Evolutionary conservation across 1,140 invertebrate genomes (phyloP).

Genomic region (Drosophila willistoni): DNA sequence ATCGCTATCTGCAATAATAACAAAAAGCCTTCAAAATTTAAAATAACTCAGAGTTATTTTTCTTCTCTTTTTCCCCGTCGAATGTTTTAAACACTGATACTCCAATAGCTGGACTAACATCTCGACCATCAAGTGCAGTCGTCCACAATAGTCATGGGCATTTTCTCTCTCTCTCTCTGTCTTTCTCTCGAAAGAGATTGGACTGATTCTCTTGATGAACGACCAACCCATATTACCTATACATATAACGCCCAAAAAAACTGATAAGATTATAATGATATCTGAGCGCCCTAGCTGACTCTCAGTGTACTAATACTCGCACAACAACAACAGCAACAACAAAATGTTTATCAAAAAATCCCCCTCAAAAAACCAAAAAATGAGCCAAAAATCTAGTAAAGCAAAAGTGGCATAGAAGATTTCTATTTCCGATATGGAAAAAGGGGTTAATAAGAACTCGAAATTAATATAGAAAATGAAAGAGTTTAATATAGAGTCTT

Average conservation of each 20-base stretch:
- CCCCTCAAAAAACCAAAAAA: not conserved
- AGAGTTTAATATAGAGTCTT: too few species aligned
- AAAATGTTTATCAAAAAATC: slow-evolving; percentile 5
- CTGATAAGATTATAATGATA: slow-evolving; percentile 56
- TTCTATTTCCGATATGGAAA: too few species aligned
- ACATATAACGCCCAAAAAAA: not conserved
- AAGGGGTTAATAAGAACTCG: too few species aligned
- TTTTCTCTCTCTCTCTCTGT: slow-evolving; percentile 4
- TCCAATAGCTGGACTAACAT: slow-evolving; percentile 15
- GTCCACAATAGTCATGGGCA: not conserved
- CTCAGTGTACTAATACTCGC: slow-evolving; percentile 46
- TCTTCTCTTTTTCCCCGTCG: not conserved
- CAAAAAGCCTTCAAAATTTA: not conserved
- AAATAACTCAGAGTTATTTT: not conserved
- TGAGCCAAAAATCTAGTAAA: slow-evolving; percentile 12
- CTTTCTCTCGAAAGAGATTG: too few species aligned
- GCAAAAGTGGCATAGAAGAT: not conserved
- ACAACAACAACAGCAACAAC: not conserved
- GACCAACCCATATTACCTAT: not conserved
- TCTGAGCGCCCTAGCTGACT: slow-evolving; percentile 21
- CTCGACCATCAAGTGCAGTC: not conserved
- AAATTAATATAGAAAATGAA: too few species aligned
- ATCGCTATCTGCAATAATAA: not conserved
- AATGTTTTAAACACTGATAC: slow-evolving; percentile 5
- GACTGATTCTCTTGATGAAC: not conserved